These are phyloP conservation scores for Eciton burchellii DNA, from an alignment of 1,140 invertebrate species.

Conservation along the genomic window DNA sequence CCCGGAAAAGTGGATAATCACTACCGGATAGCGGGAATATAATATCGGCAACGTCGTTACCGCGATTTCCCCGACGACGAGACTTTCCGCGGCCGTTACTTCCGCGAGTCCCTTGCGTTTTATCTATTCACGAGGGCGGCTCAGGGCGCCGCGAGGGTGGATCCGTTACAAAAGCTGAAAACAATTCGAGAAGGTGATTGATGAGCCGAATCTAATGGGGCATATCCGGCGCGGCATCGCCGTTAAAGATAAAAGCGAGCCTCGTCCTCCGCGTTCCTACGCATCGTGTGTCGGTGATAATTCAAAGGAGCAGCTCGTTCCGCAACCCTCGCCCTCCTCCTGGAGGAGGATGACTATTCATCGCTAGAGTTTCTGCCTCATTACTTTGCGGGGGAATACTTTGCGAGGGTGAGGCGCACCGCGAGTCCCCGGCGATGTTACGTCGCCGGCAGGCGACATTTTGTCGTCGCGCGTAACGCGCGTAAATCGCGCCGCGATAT, in stretches of 20 bases:
- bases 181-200: conserved; percentile 71
- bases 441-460: conserved; percentile 19
- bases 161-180: conserved; percentile 64
- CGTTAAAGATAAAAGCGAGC: conserved; percentile 69
- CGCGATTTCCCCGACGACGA: conserved; percentile 25
- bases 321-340: not conserved
- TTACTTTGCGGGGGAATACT: conserved; percentile 46
- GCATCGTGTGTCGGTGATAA: conserved; percentile 62
- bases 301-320: conserved; percentile 50
- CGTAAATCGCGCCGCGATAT: conserved; percentile 27
- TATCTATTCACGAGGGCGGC: conserved; percentile 31
- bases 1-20: not conserved
- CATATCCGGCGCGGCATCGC: conserved; percentile 54
- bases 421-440: conserved; percentile 36
- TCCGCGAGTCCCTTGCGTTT: conserved; percentile 33
- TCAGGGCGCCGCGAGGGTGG: conserved; percentile 1
- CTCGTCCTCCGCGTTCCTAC: conserved; percentile 60
- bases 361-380: conserved; percentile 58
- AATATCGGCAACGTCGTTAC: conserved; percentile 29
- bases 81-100: not conserved
- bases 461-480: conserved; percentile 22
- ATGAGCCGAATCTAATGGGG: conserved; percentile 70
- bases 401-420: conserved; percentile 1
- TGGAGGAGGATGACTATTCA: conserved; percentile 37
- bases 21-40: too few species aligned